Evolutionary conservation across 1,140 invertebrate species (phyloP).

Genomic region (Drosophila insularis): DNA sequence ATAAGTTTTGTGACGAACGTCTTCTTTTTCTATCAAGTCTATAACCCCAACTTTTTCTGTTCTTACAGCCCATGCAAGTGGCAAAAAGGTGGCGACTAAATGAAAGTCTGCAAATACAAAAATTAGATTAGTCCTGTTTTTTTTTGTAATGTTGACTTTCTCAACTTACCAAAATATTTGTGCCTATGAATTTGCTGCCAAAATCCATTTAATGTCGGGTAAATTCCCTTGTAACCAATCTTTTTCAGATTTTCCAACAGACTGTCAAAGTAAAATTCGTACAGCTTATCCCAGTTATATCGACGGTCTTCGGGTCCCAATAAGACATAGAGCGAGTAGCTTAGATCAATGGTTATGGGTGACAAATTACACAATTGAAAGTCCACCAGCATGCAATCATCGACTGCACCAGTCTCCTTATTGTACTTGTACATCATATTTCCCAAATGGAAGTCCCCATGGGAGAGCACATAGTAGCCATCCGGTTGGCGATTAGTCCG

Average conservation of each 20-base stretch:
- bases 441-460: slow-evolving; percentile 56
- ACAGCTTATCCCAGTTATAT: slow-evolving; percentile 23
- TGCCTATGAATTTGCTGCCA: slow-evolving; percentile 34
- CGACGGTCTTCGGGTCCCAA: slow-evolving; percentile 28
- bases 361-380: slow-evolving; percentile 54
- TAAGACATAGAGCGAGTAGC: slow-evolving; percentile 53
- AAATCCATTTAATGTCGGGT: slow-evolving; percentile 35
- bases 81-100: slow-evolving; percentile 30
- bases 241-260: slow-evolving; percentile 29
- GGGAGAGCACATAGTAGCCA: slow-evolving; percentile 34
- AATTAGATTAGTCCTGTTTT: too few relatives aligned
- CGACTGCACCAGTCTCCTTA: slow-evolving; percentile 3
- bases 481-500: slow-evolving; percentile 4
- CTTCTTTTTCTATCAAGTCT: slow-evolving; percentile 34
- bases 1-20: slow-evolving; percentile 13
- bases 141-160: too few relatives aligned
- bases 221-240: slow-evolving; percentile 39
- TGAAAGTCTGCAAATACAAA: slow-evolving; percentile 18
- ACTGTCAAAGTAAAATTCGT: slow-evolving; percentile 41
- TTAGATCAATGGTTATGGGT: slow-evolving; percentile 41
- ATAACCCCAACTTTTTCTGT: slow-evolving; percentile 11
- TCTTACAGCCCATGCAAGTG: slow-evolving; percentile 27
- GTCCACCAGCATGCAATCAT: slow-evolving; percentile 56
- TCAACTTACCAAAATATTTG: slow-evolving; percentile 43
- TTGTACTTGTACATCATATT: slow-evolving; percentile 65